A percentile compares a stretch with the other conserved stretches of the same genome.
Conservation (phyloP, 2,113 vertebrate genomes). For the Corydoras sp. region DNA sequence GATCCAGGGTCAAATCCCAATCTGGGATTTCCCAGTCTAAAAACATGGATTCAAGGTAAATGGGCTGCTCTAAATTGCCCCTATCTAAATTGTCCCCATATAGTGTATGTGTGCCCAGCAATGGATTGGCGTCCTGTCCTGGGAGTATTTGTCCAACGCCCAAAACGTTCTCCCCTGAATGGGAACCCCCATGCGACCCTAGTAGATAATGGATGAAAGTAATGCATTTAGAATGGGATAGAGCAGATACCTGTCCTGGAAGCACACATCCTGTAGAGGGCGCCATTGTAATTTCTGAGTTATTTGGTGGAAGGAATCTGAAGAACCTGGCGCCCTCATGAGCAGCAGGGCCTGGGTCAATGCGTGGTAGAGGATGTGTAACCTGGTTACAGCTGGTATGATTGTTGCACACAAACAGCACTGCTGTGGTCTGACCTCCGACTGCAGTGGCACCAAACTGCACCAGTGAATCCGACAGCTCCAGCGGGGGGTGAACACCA, state of each 20-base stretch:
- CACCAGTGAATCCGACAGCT: slow-evolving; percentile 80
- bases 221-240: not conserved
- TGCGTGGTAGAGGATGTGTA: slow-evolving; percentile 49
- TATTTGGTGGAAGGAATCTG: slow-evolving; percentile 67
- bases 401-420: slow-evolving; percentile 66
- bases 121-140: no score
- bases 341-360: slow-evolving; percentile 37
- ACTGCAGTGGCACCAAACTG: slow-evolving; percentile 79
- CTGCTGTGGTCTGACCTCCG: slow-evolving; percentile 62
- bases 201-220: no score
- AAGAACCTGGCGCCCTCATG: slow-evolving; percentile 70
- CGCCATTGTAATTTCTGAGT: slow-evolving; percentile 67
- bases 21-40: no score
- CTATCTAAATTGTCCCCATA: no score
- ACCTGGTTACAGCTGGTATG: slow-evolving; percentile 52
- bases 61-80: no score
- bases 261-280: slow-evolving; percentile 69
- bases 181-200: no score
- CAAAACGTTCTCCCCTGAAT: no score
- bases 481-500: slow-evolving; percentile 76
- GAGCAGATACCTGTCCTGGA: slow-evolving; percentile 59
- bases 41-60: no score
- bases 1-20: no score
- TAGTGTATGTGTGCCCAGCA: no score
- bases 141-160: no score